Percentiles rank a stretch among this genome's conserved stretches.
These are phyloP conservation scores for Heterocephalus glaber DNA, from an alignment of 2,113 vertebrate genomes.

Conservation along the genomic window DNA sequence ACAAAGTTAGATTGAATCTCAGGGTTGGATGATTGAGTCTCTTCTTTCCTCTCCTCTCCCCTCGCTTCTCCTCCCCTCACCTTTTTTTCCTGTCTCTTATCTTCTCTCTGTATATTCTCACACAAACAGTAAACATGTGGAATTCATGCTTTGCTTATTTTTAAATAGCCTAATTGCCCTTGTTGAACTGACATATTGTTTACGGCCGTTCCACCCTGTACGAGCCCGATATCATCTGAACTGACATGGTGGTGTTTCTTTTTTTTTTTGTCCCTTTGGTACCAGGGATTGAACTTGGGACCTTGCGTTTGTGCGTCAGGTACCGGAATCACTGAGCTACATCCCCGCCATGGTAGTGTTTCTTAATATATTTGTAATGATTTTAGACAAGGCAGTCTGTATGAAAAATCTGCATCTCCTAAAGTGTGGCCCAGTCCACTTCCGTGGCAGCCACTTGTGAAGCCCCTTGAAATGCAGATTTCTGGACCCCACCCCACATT, in stretches of 20 bases:
- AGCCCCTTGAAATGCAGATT: neutral
- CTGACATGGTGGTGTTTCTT: neutral
- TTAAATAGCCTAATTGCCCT: neutral
- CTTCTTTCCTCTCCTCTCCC: neutral
- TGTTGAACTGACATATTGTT: conserved; percentile 9
- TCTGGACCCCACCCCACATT: neutral
- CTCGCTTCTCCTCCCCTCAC: neutral
- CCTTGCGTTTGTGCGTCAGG: no score
- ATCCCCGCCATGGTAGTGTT: no score
- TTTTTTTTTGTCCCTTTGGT: no score
- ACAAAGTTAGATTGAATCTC: conserved; percentile 6
- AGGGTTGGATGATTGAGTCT: conserved; percentile 13
- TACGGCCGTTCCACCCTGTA: neutral
- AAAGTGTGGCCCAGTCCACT: neutral
- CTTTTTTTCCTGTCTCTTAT: no score
- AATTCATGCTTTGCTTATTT: neutral
- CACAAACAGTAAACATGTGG: neutral
- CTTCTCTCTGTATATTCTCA: neutral
- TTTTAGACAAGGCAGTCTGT: no score
- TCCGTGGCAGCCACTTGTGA: neutral
- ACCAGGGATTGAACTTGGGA: no score
- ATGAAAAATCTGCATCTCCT: no score
- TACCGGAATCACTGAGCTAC: no score
- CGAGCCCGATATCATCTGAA: neutral
- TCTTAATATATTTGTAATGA: no score